Conservation (phyloP, 2,797 vertebrate genomes). For the Scolopax bukidnonensis region DNA sequence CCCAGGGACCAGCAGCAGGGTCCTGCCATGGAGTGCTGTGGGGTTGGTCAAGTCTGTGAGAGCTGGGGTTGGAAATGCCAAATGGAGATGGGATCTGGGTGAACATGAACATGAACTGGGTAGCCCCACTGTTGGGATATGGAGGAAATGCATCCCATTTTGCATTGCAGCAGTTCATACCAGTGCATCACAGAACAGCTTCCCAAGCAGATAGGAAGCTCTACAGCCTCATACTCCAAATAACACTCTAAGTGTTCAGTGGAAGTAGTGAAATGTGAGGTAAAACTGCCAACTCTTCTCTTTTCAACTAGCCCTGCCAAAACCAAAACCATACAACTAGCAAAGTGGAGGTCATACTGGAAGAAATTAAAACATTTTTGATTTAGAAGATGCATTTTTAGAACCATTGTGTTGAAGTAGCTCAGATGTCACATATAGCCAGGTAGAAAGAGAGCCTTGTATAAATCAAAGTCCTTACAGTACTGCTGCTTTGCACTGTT, state of each 20-base stretch:
- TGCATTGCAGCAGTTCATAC: background rate
- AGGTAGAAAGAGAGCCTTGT: background rate
- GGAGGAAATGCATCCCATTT: background rate
- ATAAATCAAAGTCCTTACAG: background rate
- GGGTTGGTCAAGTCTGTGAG: background rate
- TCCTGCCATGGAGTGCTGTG: background rate
- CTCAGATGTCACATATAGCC: accelerated
- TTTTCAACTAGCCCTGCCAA: background rate
- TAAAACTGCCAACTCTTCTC: background rate
- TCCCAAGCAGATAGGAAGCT: background rate
- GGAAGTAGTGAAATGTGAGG: background rate
- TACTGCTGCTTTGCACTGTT: background rate
- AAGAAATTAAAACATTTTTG: background rate
- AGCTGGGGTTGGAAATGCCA: background rate
- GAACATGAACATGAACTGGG: background rate
- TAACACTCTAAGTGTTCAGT: background rate
- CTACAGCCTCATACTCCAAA: background rate
- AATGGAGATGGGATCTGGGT: background rate
- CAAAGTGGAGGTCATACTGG: background rate
- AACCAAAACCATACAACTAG: background rate
- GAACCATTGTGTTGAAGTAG: background rate
- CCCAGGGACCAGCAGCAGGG: background rate
- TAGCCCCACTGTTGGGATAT: background rate
- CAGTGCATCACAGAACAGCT: background rate
- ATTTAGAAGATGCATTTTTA: background rate